phyloP scores from a whole-genome alignment of 2,797 vertebrate species.

The Ibycter americanus region DNA sequence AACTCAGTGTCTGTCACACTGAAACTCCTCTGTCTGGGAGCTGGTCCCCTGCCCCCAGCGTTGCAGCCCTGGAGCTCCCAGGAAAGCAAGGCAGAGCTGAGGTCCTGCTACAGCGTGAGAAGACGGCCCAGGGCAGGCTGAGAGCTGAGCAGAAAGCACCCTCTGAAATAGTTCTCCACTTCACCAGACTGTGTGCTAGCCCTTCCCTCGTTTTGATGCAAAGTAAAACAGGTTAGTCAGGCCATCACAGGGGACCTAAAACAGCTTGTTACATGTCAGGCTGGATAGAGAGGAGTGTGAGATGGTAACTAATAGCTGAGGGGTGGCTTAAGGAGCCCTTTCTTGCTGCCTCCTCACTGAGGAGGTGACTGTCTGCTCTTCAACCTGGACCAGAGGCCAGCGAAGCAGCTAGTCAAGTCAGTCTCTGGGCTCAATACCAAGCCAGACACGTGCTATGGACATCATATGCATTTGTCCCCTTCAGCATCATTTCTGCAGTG shows the following conservation, averaged over 20 bases:
- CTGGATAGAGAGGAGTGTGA: neutral
- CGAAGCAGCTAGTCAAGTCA: neutral
- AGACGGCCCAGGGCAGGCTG: neutral
- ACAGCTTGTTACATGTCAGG: neutral
- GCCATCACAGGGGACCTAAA: neutral
- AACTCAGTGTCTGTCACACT: no score
- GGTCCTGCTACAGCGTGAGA: fast-evolving
- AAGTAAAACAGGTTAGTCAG: neutral
- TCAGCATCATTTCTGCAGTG: neutral
- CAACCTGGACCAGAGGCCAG: neutral
- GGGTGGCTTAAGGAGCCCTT: neutral
- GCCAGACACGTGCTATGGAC: neutral
- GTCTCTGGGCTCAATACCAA: neutral
- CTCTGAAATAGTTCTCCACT: neutral
- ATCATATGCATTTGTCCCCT: neutral
- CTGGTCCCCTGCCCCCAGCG: fast-evolving
- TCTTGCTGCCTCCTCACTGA: neutral
- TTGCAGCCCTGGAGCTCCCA: neutral
- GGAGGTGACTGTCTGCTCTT: neutral
- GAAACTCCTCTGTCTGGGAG: neutral
- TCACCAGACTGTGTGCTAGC: neutral
- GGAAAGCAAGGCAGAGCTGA: neutral
- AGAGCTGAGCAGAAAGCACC: neutral
- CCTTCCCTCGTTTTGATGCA: neutral
- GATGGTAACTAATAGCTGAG: neutral